Base-by-base conservation (phyloP, 2,888 invertebrate genomes). In the Melanotus villosus region DNA sequence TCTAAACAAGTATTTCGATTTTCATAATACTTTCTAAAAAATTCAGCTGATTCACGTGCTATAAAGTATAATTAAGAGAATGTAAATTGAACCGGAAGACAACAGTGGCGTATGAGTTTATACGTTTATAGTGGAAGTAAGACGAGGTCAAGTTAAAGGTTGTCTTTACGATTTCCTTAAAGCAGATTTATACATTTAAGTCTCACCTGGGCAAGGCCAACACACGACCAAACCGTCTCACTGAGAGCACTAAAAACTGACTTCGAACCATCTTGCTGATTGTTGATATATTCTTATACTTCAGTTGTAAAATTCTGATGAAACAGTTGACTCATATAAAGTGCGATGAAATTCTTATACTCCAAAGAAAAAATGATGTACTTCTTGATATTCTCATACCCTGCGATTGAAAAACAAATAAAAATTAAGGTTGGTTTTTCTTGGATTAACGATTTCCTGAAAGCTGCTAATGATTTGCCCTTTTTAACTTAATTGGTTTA, bases 121-220 rank as follows among this genome's bases (percentile, higher is more conserved):
- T 12, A 38, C 10, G 23, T 52, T 52, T 32, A 32, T 16, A 52
- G 30, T 52, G 38, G 56, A 56, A 56, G 38, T 56, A 30, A 68
- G 18, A 64, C 65, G 59, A 74, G 73, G 75, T 76, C 74, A 77
- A 75, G 75, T 75, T 75, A 73, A 74, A 72, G 72, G 73, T 70
- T 34, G 64, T 26, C 5, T 64, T 45, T 56, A 32, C 57, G 23
- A 56, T 26, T 41, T 34, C 43, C 43, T 54, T 23, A 36, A 21
- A 26, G 36, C 26, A 2, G 23, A 45, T 21, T 43, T 57, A 58
- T 34, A 34, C 71, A 72, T 63, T 62, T 32, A 34, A 67, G 54
- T 76, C 81, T 84, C 80, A 84, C 84, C 84, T 84, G 79, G 83
- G 82, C 74, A 82, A 78, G 67, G 81, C 76, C 76, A 82, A 73